Percentiles rank a stretch among this genome's conserved stretches.
Evolutionary conservation across 2,113 vertebrate genomes (phyloP).

Genomic region (Ctenomys sociabilis): DNA sequence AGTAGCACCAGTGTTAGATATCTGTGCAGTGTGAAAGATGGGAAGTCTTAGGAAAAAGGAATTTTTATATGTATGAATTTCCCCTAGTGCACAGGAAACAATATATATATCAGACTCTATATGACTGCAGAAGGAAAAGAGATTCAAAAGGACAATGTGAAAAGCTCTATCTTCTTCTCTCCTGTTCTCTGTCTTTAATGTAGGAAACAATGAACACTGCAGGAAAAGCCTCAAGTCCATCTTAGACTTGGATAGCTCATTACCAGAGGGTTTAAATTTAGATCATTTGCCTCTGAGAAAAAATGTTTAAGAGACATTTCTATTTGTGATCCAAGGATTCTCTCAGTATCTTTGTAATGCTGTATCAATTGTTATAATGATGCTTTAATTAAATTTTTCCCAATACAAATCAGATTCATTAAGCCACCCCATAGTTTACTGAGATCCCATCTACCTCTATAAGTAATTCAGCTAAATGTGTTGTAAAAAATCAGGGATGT

Average conservation of each 20-base stretch:
- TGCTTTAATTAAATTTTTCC: slow-evolving; percentile 70
- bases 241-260: fast-evolving
- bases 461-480: slow-evolving; percentile 42
- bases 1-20: not conserved
- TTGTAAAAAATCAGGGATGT: not conserved
- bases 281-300: not conserved
- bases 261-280: slow-evolving; percentile 1
- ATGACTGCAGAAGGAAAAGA: not conserved
- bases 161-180: not conserved
- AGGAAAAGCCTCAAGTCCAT: not conserved
- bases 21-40: not conserved
- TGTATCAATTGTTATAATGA: slow-evolving; percentile 36
- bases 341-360: slow-evolving; percentile 45
- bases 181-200: not conserved
- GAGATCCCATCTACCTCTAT: slow-evolving; percentile 2
- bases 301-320: not conserved
- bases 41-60: not conserved
- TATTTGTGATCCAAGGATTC: not conserved
- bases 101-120: not conserved
- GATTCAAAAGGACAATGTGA: not conserved
- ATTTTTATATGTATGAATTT: not conserved
- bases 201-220: not conserved
- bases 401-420: slow-evolving; percentile 69
- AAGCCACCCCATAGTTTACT: slow-evolving; percentile 48
- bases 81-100: not conserved